phyloP scores from a whole-genome alignment of 53 echinoderm and acorn worm species.

The Henricia sp. region DNA sequence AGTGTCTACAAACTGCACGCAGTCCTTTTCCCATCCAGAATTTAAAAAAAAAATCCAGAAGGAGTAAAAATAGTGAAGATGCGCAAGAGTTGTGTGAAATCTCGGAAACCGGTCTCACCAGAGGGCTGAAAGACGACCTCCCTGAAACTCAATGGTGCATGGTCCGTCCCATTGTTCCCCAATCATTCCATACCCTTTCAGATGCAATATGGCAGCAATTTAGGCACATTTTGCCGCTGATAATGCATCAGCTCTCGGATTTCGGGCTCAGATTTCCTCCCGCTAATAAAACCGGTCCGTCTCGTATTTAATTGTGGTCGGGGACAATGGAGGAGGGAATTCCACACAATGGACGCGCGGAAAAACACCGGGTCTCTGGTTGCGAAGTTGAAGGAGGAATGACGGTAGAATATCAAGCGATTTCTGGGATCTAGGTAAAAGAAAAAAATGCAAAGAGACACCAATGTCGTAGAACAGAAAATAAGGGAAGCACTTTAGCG shows the following conservation, averaged over 20 bases:
- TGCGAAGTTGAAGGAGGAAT: slow-evolving; percentile 7
- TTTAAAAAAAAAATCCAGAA: background rate
- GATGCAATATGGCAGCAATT: slow-evolving; percentile 57
- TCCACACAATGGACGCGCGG: background rate
- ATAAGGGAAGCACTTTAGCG: background rate
- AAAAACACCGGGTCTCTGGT: slow-evolving; percentile 34
- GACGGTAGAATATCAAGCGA: background rate
- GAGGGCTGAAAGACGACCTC: slow-evolving; percentile 37
- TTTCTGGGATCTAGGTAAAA: background rate
- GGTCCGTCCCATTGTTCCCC: slow-evolving; percentile 13
- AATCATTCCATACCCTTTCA: slow-evolving; percentile 14
- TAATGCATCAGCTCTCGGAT: slow-evolving; percentile 52
- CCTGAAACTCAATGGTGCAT: slow-evolving; percentile 46
- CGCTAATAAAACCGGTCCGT: slow-evolving; percentile 23
- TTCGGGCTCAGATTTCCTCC: slow-evolving; percentile 33
- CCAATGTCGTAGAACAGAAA: background rate
- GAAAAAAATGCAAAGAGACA: background rate
- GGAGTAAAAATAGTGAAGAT: background rate
- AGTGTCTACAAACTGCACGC: background rate
- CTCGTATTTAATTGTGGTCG: slow-evolving; percentile 34
- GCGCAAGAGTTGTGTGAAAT: background rate
- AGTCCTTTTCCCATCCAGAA: too few relatives aligned
- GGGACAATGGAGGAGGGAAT: slow-evolving; percentile 44
- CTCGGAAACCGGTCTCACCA: background rate
- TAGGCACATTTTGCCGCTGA: slow-evolving; percentile 39